phyloP scores from a whole-genome alignment of 2,888 invertebrate genomes.

The Dolomedes plantarius region DNA sequence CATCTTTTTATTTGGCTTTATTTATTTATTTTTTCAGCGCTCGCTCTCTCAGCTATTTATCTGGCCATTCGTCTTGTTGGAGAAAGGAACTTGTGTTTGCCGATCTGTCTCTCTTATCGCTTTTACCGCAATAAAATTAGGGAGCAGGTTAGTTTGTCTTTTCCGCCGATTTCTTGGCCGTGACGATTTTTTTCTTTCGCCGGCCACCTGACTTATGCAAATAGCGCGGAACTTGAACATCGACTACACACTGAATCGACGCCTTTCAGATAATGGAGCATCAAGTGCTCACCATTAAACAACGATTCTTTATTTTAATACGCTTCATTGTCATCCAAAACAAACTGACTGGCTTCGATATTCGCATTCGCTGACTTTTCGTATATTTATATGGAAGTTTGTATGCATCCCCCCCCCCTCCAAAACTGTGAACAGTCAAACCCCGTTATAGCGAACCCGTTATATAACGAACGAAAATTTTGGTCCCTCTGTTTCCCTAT shows the following conservation, averaged over 20 bases:
- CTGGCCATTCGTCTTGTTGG: constrained; percentile 63
- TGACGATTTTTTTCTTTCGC: background rate
- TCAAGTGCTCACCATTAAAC: background rate
- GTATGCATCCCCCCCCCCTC: too few relatives aligned
- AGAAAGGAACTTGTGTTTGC: constrained; percentile 59
- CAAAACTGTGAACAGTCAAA: too few relatives aligned
- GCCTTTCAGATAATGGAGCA: constrained; percentile 7
- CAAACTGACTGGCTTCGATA: too few relatives aligned
- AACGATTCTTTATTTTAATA: too few relatives aligned
- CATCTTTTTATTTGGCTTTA: constrained; percentile 11
- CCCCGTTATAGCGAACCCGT: too few relatives aligned
- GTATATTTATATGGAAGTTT: too few relatives aligned
- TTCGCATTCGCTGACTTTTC: too few relatives aligned
- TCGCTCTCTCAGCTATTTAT: constrained; percentile 56
- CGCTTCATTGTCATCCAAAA: too few relatives aligned
- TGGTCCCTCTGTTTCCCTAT: too few relatives aligned
- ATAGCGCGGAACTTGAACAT: background rate
- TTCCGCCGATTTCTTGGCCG: background rate
- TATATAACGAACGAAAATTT: too few relatives aligned
- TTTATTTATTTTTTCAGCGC: background rate
- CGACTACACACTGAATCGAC: background rate
- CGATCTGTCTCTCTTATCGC: constrained; percentile 58
- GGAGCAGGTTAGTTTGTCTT: constrained; percentile 59
- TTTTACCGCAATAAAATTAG: constrained; percentile 69
- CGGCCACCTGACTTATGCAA: constrained; percentile 43